Percentiles rank a stretch among this genome's conserved stretches.
These are phyloP conservation scores for Drosophila littoralis DNA, from an alignment of 1,140 invertebrate species.

Conservation along the genomic window DNA sequence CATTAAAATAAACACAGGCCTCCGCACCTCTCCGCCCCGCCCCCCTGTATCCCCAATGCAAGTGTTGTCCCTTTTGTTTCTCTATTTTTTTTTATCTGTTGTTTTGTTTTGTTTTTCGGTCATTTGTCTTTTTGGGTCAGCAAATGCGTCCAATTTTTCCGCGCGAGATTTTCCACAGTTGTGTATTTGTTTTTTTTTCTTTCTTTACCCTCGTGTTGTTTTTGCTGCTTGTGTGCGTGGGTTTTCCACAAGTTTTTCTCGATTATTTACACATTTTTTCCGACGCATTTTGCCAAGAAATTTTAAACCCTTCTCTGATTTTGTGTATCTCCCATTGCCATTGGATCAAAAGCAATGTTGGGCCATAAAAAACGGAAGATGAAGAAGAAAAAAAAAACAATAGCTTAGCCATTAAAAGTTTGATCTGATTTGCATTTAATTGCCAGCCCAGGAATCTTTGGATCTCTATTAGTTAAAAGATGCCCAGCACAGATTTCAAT, in stretches of 20 bases:
- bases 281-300: constrained; percentile 42
- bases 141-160: constrained; percentile 69
- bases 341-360: constrained; percentile 8
- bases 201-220: constrained; percentile 20
- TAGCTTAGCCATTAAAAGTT: constrained; percentile 37
- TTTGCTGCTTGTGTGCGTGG: constrained; percentile 26
- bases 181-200: constrained; percentile 46
- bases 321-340: neutral
- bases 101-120: constrained; percentile 29
- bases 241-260: constrained; percentile 50
- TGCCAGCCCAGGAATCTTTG: constrained; percentile 20
- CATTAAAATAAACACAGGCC: constrained; percentile 70
- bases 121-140: constrained; percentile 75
- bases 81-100: constrained; percentile 9
- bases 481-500: constrained; percentile 37
- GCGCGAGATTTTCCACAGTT: constrained; percentile 54
- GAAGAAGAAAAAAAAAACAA: constrained; percentile 14
- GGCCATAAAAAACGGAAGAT: neutral
- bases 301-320: constrained; percentile 30
- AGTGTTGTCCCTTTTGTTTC: constrained; percentile 56
- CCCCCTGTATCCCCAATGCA: constrained; percentile 27
- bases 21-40: constrained; percentile 4
- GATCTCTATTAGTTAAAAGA: constrained; percentile 19
- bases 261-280: constrained; percentile 54
- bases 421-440: constrained; percentile 47